Conservation (phyloP, 2,888 invertebrate species). For the Marronus borbonicus region DNA sequence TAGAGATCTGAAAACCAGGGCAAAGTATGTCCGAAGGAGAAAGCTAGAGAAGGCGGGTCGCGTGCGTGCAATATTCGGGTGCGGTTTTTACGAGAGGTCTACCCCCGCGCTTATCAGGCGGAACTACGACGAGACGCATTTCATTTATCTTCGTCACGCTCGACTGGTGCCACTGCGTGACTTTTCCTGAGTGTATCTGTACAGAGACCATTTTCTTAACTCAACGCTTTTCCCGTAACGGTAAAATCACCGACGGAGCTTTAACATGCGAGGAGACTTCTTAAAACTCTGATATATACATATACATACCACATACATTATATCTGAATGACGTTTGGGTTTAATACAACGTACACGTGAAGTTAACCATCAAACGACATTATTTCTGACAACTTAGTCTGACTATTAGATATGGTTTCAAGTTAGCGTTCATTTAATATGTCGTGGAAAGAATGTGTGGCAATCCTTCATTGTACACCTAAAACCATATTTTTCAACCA, state of each 20-base stretch:
- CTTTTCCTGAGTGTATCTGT: constrained; percentile 48
- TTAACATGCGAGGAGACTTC: constrained; percentile 11
- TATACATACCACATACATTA: constrained; percentile 26
- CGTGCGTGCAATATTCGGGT: constrained; percentile 55
- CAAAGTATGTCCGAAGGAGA: constrained; percentile 25
- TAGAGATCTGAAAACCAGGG: constrained; percentile 28
- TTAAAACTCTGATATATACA: constrained; percentile 1
- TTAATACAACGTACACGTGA: too few relatives aligned
- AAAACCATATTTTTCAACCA: too few relatives aligned
- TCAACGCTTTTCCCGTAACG: constrained; percentile 26
- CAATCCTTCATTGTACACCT: too few relatives aligned
- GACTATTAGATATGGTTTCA: too few relatives aligned
- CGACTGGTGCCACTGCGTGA: constrained; percentile 67
- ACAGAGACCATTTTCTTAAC: constrained; percentile 40
- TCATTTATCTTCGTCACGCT: constrained; percentile 69
- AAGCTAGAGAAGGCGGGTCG: constrained; percentile 39
- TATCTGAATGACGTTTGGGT: background rate
- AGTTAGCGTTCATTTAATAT: too few relatives aligned
- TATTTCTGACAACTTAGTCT: too few relatives aligned
- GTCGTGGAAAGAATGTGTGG: too few relatives aligned
- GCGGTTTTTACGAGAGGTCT: constrained; percentile 57
- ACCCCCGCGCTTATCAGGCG: constrained; percentile 51
- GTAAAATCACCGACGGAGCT: constrained; percentile 26
- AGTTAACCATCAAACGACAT: too few relatives aligned
- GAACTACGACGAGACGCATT: constrained; percentile 61